Conservation (phyloP, 2,888 invertebrate genomes). For the Muschampia plurimacula region DNA sequence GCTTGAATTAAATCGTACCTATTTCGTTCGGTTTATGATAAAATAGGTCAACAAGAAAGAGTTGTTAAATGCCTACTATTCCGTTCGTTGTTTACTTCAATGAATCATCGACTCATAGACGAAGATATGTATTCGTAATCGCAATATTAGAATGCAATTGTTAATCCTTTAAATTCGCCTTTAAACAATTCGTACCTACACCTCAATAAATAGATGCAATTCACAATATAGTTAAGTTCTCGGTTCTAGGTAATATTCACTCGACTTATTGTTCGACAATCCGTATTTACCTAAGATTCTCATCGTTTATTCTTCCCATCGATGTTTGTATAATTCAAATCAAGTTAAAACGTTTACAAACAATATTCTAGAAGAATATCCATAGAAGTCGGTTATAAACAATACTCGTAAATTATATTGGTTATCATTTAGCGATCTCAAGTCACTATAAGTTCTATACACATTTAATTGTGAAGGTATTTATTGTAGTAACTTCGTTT, state of each 20-base stretch:
- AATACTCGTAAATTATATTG: neutral
- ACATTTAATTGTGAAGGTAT: neutral
- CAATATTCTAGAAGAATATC: neutral
- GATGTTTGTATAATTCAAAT: neutral
- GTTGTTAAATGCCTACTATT: neutral
- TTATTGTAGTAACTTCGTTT: slow-evolving; percentile 6
- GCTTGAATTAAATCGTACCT: no score
- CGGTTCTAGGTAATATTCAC: neutral
- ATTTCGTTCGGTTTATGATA: no score
- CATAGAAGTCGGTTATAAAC: neutral
- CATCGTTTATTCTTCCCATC: neutral
- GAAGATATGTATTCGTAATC: no score
- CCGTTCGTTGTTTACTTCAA: neutral
- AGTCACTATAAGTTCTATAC: slow-evolving; percentile 1
- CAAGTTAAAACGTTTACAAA: neutral
- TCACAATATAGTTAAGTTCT: neutral
- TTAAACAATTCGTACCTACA: neutral
- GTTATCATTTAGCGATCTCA: neutral
- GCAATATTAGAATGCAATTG: no score
- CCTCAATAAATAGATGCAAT: neutral
- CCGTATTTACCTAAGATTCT: slow-evolving; percentile 3
- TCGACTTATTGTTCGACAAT: neutral
- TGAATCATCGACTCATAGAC: neutral
- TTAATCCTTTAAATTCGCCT: neutral
- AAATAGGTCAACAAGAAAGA: neutral